Conservation (phyloP, 2,888 invertebrate species). For the Agriopis leucophaearia region DNA sequence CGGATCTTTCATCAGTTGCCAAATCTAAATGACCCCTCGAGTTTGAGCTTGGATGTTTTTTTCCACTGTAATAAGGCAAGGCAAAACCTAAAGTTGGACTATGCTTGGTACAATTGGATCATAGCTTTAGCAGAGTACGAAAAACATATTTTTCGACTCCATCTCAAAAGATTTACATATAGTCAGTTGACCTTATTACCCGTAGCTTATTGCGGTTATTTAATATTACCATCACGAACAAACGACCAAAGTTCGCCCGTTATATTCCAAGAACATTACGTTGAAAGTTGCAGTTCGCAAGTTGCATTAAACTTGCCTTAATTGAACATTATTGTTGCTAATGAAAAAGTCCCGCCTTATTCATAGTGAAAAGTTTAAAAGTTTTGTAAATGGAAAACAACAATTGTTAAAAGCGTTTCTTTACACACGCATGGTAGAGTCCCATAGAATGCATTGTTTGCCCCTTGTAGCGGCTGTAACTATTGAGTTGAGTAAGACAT, state of each 20-base stretch:
- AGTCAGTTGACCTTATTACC: slow-evolving; percentile 6
- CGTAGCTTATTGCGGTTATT: slow-evolving; percentile 13
- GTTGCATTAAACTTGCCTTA: slow-evolving; percentile 18
- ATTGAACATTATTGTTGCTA: slow-evolving; percentile 18
- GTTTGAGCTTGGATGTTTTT: too few relatives aligned
- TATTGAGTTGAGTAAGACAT: too few relatives aligned
- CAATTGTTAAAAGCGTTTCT: too few relatives aligned
- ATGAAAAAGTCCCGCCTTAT: slow-evolving; percentile 15
- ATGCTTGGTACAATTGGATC: too few relatives aligned
- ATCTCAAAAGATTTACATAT: neutral
- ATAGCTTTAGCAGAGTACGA: neutral
- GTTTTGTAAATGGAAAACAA: too few relatives aligned
- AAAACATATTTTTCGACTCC: neutral
- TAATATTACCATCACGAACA: slow-evolving; percentile 23
- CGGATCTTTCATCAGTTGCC: too few relatives aligned
- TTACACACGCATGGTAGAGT: too few relatives aligned
- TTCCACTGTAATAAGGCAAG: too few relatives aligned
- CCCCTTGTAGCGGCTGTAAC: too few relatives aligned
- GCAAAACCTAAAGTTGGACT: too few relatives aligned
- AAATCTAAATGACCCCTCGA: too few relatives aligned
- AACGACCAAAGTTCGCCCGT: slow-evolving; percentile 15
- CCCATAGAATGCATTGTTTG: too few relatives aligned
- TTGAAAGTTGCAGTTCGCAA: slow-evolving; percentile 20
- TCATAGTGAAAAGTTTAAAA: neutral
- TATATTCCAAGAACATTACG: slow-evolving; percentile 21